phyloP scores from a whole-genome alignment of 2,888 invertebrate species.

The Rugalucina vietnamica region DNA sequence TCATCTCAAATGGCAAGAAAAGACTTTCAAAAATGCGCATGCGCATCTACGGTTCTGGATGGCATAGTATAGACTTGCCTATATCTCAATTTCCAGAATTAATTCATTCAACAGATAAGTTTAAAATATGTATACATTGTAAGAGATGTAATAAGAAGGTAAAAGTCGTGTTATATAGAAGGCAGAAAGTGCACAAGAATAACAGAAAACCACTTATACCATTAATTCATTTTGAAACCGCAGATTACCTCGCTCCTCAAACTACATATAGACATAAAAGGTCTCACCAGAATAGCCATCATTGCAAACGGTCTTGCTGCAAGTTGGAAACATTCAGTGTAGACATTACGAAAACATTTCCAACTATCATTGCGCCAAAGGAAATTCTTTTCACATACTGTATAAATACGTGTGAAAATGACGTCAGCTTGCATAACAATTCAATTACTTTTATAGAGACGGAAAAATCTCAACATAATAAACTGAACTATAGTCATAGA shows the following conservation, averaged over 20 bases:
- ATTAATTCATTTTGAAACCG: conserved; percentile 49
- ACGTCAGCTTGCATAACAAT: not conserved
- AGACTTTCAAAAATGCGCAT: conserved; percentile 45
- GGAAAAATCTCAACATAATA: too few relatives aligned
- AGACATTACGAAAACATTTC: conserved; percentile 46
- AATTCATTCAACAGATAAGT: conserved; percentile 35
- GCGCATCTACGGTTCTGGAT: conserved; percentile 35
- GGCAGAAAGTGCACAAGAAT: conserved; percentile 3
- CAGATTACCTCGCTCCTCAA: conserved; percentile 38
- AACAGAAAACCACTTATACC: conserved; percentile 39
- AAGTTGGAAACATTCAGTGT: conserved; percentile 32
- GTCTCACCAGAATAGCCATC: conserved; percentile 17
- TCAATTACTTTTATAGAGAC: too few relatives aligned
- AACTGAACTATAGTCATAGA: too few relatives aligned
- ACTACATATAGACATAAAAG: conserved; percentile 37
- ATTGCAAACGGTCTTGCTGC: conserved; percentile 27
- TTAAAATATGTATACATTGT: conserved; percentile 50
- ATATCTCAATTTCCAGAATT: conserved; percentile 49
- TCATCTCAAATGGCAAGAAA: conserved; percentile 42
- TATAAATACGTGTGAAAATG: not conserved
- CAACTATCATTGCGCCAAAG: conserved; percentile 38
- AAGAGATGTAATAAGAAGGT: conserved; percentile 53
- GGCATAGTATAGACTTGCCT: conserved; percentile 53
- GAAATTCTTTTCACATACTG: conserved; percentile 39
- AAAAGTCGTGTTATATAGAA: conserved; percentile 42